Conservation (phyloP, 2,888 invertebrate genomes). For the Pyrgus malvae region DNA sequence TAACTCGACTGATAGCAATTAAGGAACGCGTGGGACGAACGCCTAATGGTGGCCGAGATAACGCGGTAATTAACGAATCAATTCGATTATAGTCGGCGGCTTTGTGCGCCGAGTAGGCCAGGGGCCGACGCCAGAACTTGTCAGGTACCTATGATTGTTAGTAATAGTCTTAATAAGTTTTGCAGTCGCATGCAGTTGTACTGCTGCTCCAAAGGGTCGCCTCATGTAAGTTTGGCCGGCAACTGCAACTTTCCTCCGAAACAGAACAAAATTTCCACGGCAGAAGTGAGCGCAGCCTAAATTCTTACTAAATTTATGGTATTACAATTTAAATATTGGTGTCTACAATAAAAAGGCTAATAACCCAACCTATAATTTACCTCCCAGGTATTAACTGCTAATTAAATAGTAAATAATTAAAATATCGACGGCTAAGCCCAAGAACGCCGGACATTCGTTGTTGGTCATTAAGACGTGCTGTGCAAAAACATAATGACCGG, state of each 20-base stretch:
- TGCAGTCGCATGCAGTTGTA: no score
- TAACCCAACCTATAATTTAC: conserved; percentile 3
- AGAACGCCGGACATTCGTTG: conserved; percentile 4
- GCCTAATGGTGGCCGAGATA: conserved; percentile 63
- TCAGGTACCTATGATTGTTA: neutral
- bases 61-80: conserved; percentile 71
- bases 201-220: no score
- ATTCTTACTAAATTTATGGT: no score
- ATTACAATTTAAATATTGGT: no score
- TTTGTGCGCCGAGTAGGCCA: conserved; percentile 49
- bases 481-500: conserved; percentile 22
- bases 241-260: no score
- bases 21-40: conserved; percentile 52
- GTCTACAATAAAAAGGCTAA: neutral
- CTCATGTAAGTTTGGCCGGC: no score
- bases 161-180: neutral
- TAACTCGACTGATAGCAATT: conserved; percentile 46
- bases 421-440: conserved; percentile 20
- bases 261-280: no score
- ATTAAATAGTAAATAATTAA: conserved; percentile 25
- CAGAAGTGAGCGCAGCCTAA: no score
- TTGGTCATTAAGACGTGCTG: conserved; percentile 10
- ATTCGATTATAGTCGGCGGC: conserved; percentile 60
- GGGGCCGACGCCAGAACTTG: conserved; percentile 32
- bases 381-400: conserved; percentile 13